These are phyloP conservation scores for Temnothorax longispinosus DNA, from an alignment of 1,140 invertebrate genomes.

Conservation along the genomic window DNA sequence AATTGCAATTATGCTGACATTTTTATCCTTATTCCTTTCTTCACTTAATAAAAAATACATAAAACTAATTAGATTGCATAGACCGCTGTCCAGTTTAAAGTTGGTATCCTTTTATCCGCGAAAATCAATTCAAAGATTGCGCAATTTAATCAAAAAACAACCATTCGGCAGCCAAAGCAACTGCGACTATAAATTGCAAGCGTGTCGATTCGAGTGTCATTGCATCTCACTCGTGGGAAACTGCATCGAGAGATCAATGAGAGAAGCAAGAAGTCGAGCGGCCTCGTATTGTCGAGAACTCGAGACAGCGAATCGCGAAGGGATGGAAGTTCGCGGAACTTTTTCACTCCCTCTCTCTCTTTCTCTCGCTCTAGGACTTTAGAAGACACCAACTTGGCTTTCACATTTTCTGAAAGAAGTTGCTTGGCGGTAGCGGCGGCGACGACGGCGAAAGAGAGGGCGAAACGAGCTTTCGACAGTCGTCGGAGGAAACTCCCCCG, in stretches of 20 bases:
- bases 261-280: neutral
- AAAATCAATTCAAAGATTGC: slow-evolving; percentile 2
- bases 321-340: slow-evolving; percentile 37
- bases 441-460: neutral
- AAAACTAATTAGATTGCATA: neutral
- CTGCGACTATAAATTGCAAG: slow-evolving; percentile 25
- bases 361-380: neutral
- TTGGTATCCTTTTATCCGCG: neutral
- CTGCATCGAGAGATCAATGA: slow-evolving; percentile 17
- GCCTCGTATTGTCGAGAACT: slow-evolving; percentile 4
- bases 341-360: slow-evolving; percentile 23
- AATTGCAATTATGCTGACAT: neutral
- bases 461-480: slow-evolving; percentile 53
- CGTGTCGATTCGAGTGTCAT: slow-evolving; percentile 33
- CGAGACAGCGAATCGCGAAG: slow-evolving; percentile 29
- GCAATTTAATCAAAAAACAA: slow-evolving; percentile 24
- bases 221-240: slow-evolving; percentile 14
- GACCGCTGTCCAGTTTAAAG: neutral
- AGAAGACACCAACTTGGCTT: slow-evolving; percentile 59
- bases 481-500: slow-evolving; percentile 25
- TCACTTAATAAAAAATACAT: neutral
- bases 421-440: slow-evolving; percentile 1
- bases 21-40: too few species aligned
- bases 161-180: neutral
- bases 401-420: slow-evolving; percentile 53